Evolutionary conservation across 92 coral and sea anemone species (phyloP).

Genomic region (Epizoanthus scotinus): DNA sequence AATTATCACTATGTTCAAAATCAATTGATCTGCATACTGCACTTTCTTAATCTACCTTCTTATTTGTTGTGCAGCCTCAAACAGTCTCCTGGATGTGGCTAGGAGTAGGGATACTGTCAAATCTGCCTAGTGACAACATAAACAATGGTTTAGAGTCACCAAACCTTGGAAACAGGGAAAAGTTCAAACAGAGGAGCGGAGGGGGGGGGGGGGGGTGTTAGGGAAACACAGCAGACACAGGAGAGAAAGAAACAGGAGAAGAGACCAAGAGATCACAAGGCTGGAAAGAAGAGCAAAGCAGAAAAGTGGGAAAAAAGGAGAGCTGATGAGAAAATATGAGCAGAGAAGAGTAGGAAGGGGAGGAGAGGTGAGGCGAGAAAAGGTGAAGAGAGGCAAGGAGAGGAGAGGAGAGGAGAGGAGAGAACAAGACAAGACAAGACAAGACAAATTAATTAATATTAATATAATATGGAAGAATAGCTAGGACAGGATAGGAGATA

Average conservation of each 20-base stretch:
- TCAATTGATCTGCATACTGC: too few relatives aligned
- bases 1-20: too few relatives aligned
- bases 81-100: constrained; percentile 78
- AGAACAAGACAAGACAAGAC: too few relatives aligned
- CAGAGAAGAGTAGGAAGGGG: background rate
- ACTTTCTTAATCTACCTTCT: constrained; percentile 55
- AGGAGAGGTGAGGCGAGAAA: background rate
- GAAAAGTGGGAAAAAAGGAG: too few relatives aligned
- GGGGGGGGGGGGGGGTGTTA: background rate
- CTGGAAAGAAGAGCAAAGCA: too few relatives aligned
- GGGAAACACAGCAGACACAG: too few relatives aligned
- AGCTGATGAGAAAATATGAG: too few relatives aligned
- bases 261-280: too few relatives aligned
- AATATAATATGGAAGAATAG: too few relatives aligned
- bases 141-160: background rate
- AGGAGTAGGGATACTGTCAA: constrained; percentile 78
- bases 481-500: background rate
- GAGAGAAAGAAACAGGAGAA: too few relatives aligned
- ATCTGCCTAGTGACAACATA: constrained; percentile 65
- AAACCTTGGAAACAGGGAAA: background rate
- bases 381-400: background rate
- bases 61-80: constrained; percentile 88
- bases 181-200: background rate
- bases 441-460: too few relatives aligned
- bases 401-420: background rate